Conservation (phyloP, 64 coral and sea anemone species). For the Trachythela sp. region DNA sequence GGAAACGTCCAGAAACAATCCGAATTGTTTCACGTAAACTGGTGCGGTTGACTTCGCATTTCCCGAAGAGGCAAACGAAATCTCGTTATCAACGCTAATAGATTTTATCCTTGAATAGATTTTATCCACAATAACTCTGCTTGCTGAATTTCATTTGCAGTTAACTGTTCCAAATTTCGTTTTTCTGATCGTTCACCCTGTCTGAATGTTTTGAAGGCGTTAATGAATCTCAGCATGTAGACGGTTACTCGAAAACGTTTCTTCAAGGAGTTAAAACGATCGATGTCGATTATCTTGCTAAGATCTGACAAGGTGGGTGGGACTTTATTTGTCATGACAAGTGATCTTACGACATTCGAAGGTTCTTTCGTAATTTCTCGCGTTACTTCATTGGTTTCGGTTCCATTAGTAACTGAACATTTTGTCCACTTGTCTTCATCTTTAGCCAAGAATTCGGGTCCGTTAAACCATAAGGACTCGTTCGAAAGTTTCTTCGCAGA, state of each 20-base stretch:
- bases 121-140: constrained; percentile 1
- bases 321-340: constrained; percentile 2
- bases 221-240: constrained; percentile 7
- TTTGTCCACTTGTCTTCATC: not conserved
- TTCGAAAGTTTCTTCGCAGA: not conserved
- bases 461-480: not conserved
- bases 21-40: too few relatives aligned
- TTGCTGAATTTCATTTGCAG: not conserved
- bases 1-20: too few relatives aligned
- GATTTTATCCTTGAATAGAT: not conserved
- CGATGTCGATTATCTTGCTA: constrained; percentile 9
- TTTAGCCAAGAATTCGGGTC: constrained; percentile 9
- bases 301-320: not conserved
- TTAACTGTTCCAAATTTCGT: not conserved
- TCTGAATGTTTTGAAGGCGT: not conserved
- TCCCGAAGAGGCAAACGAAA: not conserved
- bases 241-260: not conserved
- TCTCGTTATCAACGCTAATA: not conserved
- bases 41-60: too few relatives aligned
- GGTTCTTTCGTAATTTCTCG: not conserved
- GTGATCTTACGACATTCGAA: constrained; percentile 7
- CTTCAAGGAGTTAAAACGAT: not conserved
- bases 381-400: not conserved
- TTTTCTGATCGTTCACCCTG: not conserved
- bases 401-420: not conserved